Evolutionary conservation across 2,797 vertebrate species (phyloP).

Genomic region (Sebastes oblongus): DNA sequence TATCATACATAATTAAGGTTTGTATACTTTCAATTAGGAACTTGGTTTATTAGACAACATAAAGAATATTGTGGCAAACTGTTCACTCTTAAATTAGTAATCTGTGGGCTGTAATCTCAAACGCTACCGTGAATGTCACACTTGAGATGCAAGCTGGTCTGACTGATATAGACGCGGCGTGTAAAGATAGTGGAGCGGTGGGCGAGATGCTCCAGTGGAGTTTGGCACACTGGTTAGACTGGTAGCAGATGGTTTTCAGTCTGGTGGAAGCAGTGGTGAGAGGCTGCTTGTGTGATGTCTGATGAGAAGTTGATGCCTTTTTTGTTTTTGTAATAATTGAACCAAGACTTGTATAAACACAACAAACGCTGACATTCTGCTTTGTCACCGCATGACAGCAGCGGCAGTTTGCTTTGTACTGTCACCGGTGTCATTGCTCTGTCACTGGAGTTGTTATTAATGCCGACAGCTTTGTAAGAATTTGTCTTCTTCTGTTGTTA

Average conservation of each 20-base stretch:
- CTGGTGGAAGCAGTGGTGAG: neutral
- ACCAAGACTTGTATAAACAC: neutral
- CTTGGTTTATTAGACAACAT: neutral
- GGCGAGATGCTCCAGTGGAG: neutral
- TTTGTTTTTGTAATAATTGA: neutral
- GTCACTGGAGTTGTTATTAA: slow-evolving; percentile 35
- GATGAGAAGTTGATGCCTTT: neutral
- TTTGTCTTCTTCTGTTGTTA: slow-evolving; percentile 38
- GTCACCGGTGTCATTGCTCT: slow-evolving; percentile 36
- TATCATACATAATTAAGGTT: too few relatives aligned
- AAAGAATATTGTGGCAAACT: neutral
- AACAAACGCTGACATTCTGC: neutral
- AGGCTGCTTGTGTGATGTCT: neutral
- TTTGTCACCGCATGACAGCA: slow-evolving; percentile 1
- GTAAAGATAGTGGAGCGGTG: neutral
- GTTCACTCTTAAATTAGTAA: neutral
- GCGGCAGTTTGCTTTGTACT: slow-evolving; percentile 20
- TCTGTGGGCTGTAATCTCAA: neutral
- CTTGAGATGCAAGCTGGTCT: neutral
- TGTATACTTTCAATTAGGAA: neutral
- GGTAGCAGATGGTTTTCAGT: neutral
- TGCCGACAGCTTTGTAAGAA: slow-evolving; percentile 28
- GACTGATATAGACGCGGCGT: neutral
- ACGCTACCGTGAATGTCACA: neutral
- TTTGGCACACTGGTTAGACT: neutral